Conservation (phyloP, 2,113 vertebrate species). For the Syngnathus typhle region DNA sequence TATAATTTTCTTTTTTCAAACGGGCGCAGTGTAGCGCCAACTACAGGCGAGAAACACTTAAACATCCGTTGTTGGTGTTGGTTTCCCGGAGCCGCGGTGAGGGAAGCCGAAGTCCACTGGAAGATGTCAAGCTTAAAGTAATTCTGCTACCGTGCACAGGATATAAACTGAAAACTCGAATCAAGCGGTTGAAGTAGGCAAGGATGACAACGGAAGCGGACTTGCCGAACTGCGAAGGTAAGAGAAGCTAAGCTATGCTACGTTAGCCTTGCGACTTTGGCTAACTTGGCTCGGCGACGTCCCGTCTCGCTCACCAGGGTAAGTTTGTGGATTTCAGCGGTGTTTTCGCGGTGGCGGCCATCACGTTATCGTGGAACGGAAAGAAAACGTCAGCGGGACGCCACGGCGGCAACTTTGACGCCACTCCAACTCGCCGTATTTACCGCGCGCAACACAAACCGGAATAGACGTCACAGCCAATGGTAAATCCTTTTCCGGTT, state of each 20-base stretch:
- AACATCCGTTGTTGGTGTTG: no score
- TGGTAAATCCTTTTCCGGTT: background rate
- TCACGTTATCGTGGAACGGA: constrained; percentile 5
- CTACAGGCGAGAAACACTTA: background rate
- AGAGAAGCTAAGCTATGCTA: no score
- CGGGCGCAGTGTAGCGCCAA: no score
- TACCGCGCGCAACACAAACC: constrained; percentile 62
- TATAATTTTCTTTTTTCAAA: no score
- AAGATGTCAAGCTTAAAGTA: background rate
- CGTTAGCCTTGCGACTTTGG: background rate
- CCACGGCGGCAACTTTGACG: background rate
- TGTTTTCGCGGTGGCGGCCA: constrained; percentile 60
- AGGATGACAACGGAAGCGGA: no score
- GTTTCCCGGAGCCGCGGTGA: no score
- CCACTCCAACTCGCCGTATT: constrained; percentile 7
- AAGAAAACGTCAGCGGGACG: background rate
- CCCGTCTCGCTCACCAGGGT: constrained; percentile 65
- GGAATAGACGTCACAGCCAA: constrained; percentile 42
- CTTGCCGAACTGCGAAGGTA: no score
- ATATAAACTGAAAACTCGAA: background rate
- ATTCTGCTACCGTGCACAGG: background rate
- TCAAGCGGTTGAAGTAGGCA: no score
- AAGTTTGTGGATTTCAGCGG: constrained; percentile 59
- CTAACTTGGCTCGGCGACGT: background rate
- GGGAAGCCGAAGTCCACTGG: background rate